Conservation (phyloP, 2,113 vertebrate species). For the Hemiprocne comata region DNA sequence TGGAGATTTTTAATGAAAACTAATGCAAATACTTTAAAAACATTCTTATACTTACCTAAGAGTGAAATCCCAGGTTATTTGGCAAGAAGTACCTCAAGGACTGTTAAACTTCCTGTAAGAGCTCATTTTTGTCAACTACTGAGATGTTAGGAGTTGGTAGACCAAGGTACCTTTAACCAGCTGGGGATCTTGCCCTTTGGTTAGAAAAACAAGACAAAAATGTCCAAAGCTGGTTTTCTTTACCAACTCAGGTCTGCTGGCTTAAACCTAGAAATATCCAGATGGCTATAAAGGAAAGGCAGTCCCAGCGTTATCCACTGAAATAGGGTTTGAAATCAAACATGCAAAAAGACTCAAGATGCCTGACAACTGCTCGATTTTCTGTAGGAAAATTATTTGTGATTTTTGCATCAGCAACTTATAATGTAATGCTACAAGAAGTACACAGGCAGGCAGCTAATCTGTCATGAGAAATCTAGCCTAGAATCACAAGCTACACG, state of each 20-base stretch:
- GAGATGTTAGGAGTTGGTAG: background rate
- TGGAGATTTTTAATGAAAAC: slow-evolving; percentile 60
- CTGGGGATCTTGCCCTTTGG: background rate
- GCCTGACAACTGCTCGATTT: slow-evolving; percentile 32
- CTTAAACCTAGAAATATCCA: background rate
- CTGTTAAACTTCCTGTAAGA: slow-evolving; percentile 43
- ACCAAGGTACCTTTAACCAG: slow-evolving; percentile 9
- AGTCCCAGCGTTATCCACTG: background rate
- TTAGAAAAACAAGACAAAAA: background rate
- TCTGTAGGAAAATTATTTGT: slow-evolving; percentile 42
- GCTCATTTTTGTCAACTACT: slow-evolving; percentile 8
- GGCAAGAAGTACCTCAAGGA: slow-evolving; percentile 50
- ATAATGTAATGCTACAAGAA: background rate
- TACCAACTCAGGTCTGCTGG: slow-evolving; percentile 32
- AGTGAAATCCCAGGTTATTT: slow-evolving; percentile 28
- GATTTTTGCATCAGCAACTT: background rate
- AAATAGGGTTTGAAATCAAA: slow-evolving; percentile 6
- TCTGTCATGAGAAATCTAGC: slow-evolving; percentile 18
- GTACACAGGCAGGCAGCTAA: slow-evolving; percentile 2
- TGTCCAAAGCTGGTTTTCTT: background rate
- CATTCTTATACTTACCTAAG: slow-evolving; percentile 25
- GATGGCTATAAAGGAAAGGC: background rate
- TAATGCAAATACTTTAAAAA: slow-evolving; percentile 53
- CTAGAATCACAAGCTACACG: slow-evolving; percentile 21
- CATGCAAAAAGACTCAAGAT: slow-evolving; percentile 20